Conservation (phyloP, 2,797 vertebrate species). For the Nannoperca australis region DNA sequence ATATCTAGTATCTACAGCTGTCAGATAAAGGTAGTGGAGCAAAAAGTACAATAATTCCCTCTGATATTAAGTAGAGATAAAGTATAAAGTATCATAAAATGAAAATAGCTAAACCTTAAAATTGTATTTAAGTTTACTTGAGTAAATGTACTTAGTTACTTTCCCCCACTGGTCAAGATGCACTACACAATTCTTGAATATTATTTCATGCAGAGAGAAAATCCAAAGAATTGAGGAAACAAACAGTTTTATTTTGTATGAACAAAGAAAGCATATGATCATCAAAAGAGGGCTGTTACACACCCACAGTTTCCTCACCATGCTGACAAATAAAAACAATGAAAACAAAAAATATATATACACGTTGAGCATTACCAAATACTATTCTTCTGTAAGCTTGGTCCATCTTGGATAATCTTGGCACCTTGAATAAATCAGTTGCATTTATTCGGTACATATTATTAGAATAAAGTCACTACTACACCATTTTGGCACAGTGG, state of each 20-base stretch:
- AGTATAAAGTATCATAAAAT: not conserved
- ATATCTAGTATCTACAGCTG: not conserved
- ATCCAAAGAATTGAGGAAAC: conserved; percentile 36
- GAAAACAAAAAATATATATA: conserved; percentile 37
- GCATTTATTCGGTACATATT: conserved; percentile 48
- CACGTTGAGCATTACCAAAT: conserved; percentile 50
- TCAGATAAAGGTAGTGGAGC: not conserved
- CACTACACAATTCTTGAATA: not conserved
- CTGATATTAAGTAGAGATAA: not conserved
- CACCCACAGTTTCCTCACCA: conserved; percentile 53
- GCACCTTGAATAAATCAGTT: conserved; percentile 51
- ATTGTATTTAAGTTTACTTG: not conserved
- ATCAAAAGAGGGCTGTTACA: conserved; percentile 54
- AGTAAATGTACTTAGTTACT: not conserved
- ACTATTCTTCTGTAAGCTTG: conserved; percentile 52
- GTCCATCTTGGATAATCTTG: conserved; percentile 54
- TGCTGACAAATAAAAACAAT: conserved; percentile 65
- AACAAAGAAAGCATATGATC: conserved; percentile 65
- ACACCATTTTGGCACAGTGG: conserved; percentile 66
- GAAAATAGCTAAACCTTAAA: not conserved
- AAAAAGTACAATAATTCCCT: not conserved
- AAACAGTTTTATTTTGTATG: conserved; percentile 73
- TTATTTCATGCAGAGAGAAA: conserved; percentile 19
- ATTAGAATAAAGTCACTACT: conserved; percentile 53
- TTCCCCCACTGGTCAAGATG: not conserved